Evolutionary conservation across 2,797 vertebrate genomes (phyloP).

Genomic region (Gymnothorax javanicus): DNA sequence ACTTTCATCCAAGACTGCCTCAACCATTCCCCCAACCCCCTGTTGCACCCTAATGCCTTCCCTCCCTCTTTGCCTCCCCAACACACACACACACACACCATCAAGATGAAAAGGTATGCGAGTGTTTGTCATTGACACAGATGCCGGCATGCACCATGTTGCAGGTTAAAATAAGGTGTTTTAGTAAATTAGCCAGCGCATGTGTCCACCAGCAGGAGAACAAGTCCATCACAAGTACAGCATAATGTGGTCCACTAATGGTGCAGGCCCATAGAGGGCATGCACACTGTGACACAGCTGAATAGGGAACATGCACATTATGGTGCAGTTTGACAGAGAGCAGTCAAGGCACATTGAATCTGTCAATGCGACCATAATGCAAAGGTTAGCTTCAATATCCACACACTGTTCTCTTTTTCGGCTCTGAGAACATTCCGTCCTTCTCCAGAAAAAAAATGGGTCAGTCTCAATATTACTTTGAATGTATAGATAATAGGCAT

Average conservation of each 20-base stretch:
- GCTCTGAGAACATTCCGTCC: neutral
- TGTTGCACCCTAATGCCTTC: constrained; percentile 25
- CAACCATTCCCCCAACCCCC: constrained; percentile 37
- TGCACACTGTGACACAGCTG: neutral
- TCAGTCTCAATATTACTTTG: neutral
- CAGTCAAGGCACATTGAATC: neutral
- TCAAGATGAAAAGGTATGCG: constrained; percentile 37
- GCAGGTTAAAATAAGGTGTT: constrained; percentile 17
- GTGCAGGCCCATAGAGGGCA: neutral
- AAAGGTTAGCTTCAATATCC: neutral
- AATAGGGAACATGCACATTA: neutral
- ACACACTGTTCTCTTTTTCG: no score
- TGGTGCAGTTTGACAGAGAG: neutral
- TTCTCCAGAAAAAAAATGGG: neutral
- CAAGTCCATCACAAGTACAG: neutral
- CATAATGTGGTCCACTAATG: neutral
- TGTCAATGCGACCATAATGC: neutral
- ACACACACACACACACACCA: neutral
- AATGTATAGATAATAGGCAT: neutral
- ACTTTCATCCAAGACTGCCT: constrained; percentile 53
- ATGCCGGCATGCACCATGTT: constrained; percentile 19
- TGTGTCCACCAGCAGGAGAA: neutral
- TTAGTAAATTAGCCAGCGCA: neutral
- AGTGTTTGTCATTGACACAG: constrained; percentile 50
- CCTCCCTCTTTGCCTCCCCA: neutral